These are phyloP conservation scores for Julus scandinavius DNA, from an alignment of 2,888 invertebrate species.

Conservation along the genomic window DNA sequence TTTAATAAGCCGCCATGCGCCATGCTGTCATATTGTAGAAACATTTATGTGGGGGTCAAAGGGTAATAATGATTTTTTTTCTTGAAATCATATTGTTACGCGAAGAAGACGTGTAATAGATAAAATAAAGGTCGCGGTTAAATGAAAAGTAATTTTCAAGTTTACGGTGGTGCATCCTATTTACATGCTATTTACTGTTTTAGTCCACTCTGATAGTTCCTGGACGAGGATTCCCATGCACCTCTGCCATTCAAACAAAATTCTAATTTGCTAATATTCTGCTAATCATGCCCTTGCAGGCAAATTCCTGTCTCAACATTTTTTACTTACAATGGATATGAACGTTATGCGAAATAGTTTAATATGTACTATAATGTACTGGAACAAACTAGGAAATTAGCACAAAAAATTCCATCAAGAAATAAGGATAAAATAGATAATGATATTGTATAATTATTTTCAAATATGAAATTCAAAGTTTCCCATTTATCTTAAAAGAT, in stretches of 20 bases:
- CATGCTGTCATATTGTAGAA: constrained; percentile 21
- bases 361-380: neutral
- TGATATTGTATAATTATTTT: too few relatives aligned
- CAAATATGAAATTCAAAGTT: too few relatives aligned
- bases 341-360: neutral
- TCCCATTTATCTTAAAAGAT: too few relatives aligned
- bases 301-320: neutral
- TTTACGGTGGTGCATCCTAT: constrained; percentile 5
- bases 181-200: constrained; percentile 3
- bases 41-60: neutral
- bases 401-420: too few relatives aligned
- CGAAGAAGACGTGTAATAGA: constrained; percentile 19
- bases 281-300: constrained; percentile 11
- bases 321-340: neutral
- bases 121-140: constrained; percentile 26
- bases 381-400: too few relatives aligned
- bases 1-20: constrained; percentile 17
- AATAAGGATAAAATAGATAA: too few relatives aligned
- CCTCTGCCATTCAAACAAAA: neutral
- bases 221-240: neutral
- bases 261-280: neutral
- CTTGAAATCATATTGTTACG: neutral
- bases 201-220: neutral
- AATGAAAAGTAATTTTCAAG: constrained; percentile 46
- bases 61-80: constrained; percentile 28